Percentiles rank a stretch among this genome's conserved stretches.
phyloP scores from a whole-genome alignment of 2,888 invertebrate species.

The Stenodera caucasica region DNA sequence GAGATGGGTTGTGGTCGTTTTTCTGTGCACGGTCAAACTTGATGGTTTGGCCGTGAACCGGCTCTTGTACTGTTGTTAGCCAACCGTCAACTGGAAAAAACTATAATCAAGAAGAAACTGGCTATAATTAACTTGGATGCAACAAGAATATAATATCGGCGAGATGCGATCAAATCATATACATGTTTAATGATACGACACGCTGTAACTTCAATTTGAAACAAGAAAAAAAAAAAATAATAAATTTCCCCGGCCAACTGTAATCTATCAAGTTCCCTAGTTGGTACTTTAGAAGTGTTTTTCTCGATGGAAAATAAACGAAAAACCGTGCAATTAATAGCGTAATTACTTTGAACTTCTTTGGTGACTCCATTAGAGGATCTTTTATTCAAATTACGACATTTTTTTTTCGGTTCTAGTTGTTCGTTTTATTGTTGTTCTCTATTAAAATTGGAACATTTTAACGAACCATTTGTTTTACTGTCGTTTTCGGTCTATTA shows the following conservation, averaged over 20 bases:
- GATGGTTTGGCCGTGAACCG: conserved; percentile 18
- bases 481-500: not conserved
- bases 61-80: conserved; percentile 7
- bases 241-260: not conserved
- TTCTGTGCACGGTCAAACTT: conserved; percentile 4
- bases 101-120: conserved; percentile 7
- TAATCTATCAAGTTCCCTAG: not conserved
- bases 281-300: not conserved
- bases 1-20: not conserved
- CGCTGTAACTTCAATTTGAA: not conserved
- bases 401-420: not conserved
- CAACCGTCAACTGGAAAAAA: conserved; percentile 4
- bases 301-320: not conserved
- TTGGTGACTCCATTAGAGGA: not conserved
- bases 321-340: not conserved
- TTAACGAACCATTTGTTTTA: not conserved
- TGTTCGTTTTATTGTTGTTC: not conserved
- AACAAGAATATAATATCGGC: not conserved
- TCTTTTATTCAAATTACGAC: not conserved
- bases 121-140: conserved; percentile 5
- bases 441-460: not conserved
- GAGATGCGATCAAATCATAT: conserved; percentile 5
- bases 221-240: too few relatives aligned
- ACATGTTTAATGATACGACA: not conserved
- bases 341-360: not conserved